Evolutionary conservation across 1,140 invertebrate species (phyloP).

Genomic region (Drosophila repleta): DNA sequence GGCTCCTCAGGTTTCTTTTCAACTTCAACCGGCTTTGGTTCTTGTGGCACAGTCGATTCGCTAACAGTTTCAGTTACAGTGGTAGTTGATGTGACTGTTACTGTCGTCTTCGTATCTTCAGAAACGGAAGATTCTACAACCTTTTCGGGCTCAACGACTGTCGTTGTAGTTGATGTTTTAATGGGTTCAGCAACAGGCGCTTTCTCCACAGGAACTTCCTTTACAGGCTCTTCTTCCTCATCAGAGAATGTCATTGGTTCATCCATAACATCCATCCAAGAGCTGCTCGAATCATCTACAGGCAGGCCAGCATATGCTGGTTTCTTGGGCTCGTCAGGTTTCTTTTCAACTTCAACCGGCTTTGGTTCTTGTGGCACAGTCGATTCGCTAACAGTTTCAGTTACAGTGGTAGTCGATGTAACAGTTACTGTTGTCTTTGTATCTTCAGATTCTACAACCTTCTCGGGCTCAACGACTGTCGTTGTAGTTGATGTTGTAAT

Average conservation of each 20-base stretch:
- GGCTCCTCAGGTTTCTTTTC: no score
- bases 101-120: conserved; percentile 7
- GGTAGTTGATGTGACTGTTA: conserved; percentile 18
- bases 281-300: background rate
- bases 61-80: conserved; percentile 6
- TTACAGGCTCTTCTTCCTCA: conserved; percentile 83
- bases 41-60: background rate
- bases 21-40: no score
- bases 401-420: conserved; percentile 36
- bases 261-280: conserved; percentile 35
- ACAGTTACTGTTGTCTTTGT: conserved; percentile 11
- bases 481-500: background rate
- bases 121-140: background rate
- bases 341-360: conserved; percentile 10
- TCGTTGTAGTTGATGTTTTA: background rate
- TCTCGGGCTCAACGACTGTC: conserved; percentile 3
- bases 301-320: conserved; percentile 48
- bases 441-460: conserved; percentile 5
- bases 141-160: background rate
- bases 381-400: conserved; percentile 18
- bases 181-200: conserved; percentile 1
- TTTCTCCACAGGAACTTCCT: conserved; percentile 81
- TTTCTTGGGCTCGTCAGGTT: conserved; percentile 40
- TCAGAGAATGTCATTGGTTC: conserved; percentile 84
- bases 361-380: background rate